Evolutionary conservation across 2,797 vertebrate genomes (phyloP).

Genomic region (Nasua narica): DNA sequence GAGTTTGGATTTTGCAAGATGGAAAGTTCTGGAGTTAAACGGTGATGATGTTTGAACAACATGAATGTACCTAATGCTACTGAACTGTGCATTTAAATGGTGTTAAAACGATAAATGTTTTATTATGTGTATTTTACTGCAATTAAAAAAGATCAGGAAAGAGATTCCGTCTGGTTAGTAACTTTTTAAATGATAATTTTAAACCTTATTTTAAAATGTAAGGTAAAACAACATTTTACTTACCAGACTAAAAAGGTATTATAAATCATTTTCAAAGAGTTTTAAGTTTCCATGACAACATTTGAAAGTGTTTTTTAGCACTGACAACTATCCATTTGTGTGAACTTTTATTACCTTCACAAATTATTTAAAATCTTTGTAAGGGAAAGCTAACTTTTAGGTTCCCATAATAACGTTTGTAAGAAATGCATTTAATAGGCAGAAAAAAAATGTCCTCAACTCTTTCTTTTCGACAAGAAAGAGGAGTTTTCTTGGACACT

Average conservation of each 20-base stretch:
- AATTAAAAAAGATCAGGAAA: background rate
- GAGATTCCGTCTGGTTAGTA: background rate
- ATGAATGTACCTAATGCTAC: background rate
- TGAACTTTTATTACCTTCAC: constrained; percentile 39
- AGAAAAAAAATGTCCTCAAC: constrained; percentile 13
- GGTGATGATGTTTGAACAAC: background rate
- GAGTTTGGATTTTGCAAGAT: constrained; percentile 2
- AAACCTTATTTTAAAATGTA: constrained; percentile 32
- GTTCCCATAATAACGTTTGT: constrained; percentile 17
- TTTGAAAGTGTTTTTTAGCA: constrained; percentile 39
- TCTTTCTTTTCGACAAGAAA: constrained; percentile 51
- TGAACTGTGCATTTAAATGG: background rate
- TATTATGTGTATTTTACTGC: background rate
- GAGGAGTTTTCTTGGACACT: background rate
- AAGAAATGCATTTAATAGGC: constrained; percentile 28
- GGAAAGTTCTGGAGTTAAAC: background rate
- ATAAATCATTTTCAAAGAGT: constrained; percentile 41
- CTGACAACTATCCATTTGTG: constrained; percentile 6
- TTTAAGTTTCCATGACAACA: constrained; percentile 50
- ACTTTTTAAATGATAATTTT: constrained; percentile 42
- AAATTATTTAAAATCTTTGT: constrained; percentile 45
- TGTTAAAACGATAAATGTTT: background rate
- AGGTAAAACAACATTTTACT: constrained; percentile 30
- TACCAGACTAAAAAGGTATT: constrained; percentile 39
- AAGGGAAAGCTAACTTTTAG: constrained; percentile 1